Percentiles rank a stretch among this genome's conserved stretches.
These are phyloP conservation scores for Choloepus didactylus DNA, from an alignment of 2,797 vertebrate genomes.

Conservation along the genomic window DNA sequence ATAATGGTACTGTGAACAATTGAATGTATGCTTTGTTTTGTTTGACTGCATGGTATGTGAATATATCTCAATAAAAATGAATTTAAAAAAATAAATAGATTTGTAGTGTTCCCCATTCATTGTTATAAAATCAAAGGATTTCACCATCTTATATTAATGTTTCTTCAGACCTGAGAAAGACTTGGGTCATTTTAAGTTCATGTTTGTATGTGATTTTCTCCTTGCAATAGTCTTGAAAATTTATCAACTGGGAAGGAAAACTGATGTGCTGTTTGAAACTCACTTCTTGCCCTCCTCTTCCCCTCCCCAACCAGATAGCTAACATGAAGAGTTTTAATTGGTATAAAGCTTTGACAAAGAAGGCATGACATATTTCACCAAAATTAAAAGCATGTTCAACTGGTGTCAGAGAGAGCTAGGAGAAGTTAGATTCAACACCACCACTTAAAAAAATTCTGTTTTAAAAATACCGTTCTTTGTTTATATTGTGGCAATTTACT, in stretches of 20 bases:
- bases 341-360: slow-evolving; percentile 52
- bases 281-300: not conserved
- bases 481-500: slow-evolving; percentile 49
- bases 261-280: slow-evolving; percentile 18
- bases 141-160: not conserved
- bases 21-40: too few relatives aligned
- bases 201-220: slow-evolving; percentile 4
- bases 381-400: slow-evolving; percentile 47
- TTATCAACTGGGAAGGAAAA: slow-evolving; percentile 46
- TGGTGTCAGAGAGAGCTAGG: not conserved
- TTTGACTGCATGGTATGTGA: too few relatives aligned
- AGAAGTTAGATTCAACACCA: not conserved
- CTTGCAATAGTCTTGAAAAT: slow-evolving; percentile 46
- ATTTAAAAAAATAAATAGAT: too few relatives aligned
- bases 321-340: slow-evolving; percentile 58
- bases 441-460: not conserved
- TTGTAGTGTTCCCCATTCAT: not conserved
- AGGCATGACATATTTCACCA: not conserved
- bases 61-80: too few relatives aligned
- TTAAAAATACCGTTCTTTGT: slow-evolving; percentile 47
- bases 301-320: not conserved
- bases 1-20: too few relatives aligned
- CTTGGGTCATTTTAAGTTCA: not conserved
- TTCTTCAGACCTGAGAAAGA: slow-evolving; percentile 61
- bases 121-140: slow-evolving; percentile 32